Evolutionary conservation across 2,113 vertebrate species (phyloP), one percentile per base, ranked within the genome.

Genomic region (Gymnarchus niloticus): DNA sequence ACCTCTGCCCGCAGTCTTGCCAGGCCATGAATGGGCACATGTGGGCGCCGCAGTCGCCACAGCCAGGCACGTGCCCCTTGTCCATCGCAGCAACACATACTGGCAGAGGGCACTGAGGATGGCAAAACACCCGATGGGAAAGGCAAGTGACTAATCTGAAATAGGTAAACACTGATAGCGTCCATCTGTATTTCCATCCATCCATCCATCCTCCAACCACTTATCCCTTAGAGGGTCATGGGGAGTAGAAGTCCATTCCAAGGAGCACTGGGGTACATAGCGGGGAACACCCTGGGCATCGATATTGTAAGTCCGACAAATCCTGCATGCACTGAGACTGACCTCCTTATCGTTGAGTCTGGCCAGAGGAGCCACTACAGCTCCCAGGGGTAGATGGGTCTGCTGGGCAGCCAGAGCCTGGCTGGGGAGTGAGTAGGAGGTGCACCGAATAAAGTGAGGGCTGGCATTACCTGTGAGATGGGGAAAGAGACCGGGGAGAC

Each of bases 1-100:
- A 95, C 81, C 93, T 93, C 86, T 95, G 94, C 5, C 95, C 95
- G 83, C 95, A 94, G 91, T 95, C 95, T 89, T 94, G 93, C 94
- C 95, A 96, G 87, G 88, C 83, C 93, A 95, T 93, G 52, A 91
- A 91, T 0, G 92, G 90, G 83, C 94, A 94, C 94, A 95, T 95
- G 88, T 91, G 90, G 57, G 95, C 94, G 1, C 93, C 92, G 2
- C 94, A 95, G 9, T 48, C 84, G 0, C 81, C 37, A 54, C 95
- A 95, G 14, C 93, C 92, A 23, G 69, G 84, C 46, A 95, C 52
- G 44, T 91, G 90, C 10, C 92, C 91, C 0, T 85, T 33, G 59
- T 91, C 89, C 14, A 73, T 85, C 1, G 54, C 44, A 3, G 37
- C 41, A 17, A 61, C 37, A 87, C 92, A 90, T 44, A 93, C 84